Evolutionary conservation across 2,888 invertebrate species (phyloP).

Genomic region (Sarcophaga carnaria): DNA sequence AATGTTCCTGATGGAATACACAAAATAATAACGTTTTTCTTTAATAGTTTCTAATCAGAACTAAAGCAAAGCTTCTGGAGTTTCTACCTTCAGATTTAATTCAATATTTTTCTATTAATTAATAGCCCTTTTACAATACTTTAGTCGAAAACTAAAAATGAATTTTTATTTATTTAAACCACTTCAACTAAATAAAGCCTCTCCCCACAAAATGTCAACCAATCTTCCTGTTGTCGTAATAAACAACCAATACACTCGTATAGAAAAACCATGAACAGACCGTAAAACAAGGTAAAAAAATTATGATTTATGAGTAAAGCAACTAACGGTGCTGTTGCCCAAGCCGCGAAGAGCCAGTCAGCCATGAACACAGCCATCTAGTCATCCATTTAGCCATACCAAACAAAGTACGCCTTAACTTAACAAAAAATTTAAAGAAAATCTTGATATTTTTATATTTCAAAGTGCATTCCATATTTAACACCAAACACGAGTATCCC

Average conservation of each 20-base stretch:
- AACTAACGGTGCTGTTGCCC: slow-evolving; percentile 44
- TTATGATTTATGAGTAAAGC: slow-evolving; percentile 60
- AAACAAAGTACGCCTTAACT: background rate
- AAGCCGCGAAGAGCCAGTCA: slow-evolving; percentile 30
- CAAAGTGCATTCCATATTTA: slow-evolving; percentile 50
- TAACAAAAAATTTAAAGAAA: background rate
- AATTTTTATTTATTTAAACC: no score
- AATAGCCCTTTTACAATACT: no score
- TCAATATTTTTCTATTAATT: no score
- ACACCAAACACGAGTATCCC: slow-evolving; percentile 48
- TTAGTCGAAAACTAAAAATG: no score
- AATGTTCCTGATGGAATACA: no score
- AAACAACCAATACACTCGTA: background rate
- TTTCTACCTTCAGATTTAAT: no score
- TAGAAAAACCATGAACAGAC: background rate
- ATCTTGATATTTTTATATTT: slow-evolving; percentile 43
- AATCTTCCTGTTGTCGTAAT: slow-evolving; percentile 36
- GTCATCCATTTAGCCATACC: slow-evolving; percentile 20
- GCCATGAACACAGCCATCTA: slow-evolving; percentile 12
- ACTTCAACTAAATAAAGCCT: slow-evolving; percentile 14
- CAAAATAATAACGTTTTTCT: no score
- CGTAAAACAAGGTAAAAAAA: slow-evolving; percentile 5
- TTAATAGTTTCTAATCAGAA: background rate
- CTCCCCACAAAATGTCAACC: slow-evolving; percentile 34
- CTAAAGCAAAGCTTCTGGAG: background rate